A percentile compares a stretch with the other conserved stretches of the same genome.
phyloP scores from a whole-genome alignment of 2,113 vertebrate genomes.

The Motacilla alba region DNA sequence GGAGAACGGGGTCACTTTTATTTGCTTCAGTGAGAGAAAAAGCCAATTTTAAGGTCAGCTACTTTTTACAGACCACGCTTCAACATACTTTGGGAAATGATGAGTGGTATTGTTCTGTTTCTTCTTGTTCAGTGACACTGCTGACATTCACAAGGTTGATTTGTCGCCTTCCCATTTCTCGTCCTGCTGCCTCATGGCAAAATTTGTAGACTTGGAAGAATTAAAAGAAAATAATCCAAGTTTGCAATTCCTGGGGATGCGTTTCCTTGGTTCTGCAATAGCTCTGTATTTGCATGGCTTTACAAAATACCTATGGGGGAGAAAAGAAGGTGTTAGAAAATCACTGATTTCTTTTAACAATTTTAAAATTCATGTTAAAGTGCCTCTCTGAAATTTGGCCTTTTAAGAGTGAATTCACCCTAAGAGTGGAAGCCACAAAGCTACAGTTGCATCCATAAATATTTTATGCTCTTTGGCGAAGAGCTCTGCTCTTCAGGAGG shows the following conservation, averaged over 20 bases:
- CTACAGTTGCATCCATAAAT: accelerated
- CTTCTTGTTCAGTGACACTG: accelerated
- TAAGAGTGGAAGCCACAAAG: neutral
- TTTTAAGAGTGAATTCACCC: neutral
- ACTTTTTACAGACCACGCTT: neutral
- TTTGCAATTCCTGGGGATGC: neutral
- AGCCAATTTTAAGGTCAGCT: neutral
- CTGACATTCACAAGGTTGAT: neutral
- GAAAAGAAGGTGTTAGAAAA: neutral
- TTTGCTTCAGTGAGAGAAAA: neutral
- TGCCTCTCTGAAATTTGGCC: neutral
- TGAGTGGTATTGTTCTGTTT: neutral
- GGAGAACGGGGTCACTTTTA: neutral
- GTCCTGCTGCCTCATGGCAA: neutral
- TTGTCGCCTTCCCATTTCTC: neutral
- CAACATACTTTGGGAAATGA: neutral
- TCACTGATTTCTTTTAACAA: neutral
- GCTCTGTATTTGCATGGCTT: neutral
- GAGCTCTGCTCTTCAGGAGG: neutral
- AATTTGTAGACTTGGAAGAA: neutral
- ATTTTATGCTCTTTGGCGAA: neutral
- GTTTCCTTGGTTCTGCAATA: neutral
- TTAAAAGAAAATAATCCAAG: neutral
- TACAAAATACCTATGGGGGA: accelerated
- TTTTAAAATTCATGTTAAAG: neutral